Evolutionary conservation across 2,797 vertebrate species (phyloP).

Genomic region (Cirrhinus mrigala): DNA sequence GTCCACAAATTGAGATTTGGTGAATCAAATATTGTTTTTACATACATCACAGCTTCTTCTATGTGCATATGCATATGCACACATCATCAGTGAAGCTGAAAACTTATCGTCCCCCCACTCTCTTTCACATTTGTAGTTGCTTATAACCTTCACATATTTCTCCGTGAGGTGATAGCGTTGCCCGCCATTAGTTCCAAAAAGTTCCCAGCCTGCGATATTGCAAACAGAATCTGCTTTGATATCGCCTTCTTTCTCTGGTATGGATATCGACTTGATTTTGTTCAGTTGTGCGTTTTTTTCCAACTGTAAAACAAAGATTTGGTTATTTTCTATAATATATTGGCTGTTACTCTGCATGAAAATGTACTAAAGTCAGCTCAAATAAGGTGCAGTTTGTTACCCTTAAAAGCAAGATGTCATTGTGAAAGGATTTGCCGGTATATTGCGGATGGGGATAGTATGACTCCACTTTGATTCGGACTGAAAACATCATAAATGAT

Average conservation of each 20-base stretch:
- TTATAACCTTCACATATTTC: slow-evolving; percentile 43
- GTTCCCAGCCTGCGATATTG: slow-evolving; percentile 65
- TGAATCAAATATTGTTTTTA: neutral
- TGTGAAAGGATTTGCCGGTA: accelerated
- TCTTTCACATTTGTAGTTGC: accelerated
- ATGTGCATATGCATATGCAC: too few relatives aligned
- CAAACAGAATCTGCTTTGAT: slow-evolving; percentile 17
- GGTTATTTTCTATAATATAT: too few relatives aligned
- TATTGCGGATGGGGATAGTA: neutral
- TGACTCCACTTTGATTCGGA: neutral
- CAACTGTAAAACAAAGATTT: neutral
- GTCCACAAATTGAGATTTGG: neutral
- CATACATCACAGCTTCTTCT: neutral
- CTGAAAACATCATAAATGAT: too few relatives aligned
- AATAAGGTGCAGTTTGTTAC: slow-evolving; percentile 58
- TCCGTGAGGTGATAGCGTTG: neutral
- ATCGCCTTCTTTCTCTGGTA: slow-evolving; percentile 11
- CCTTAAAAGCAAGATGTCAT: slow-evolving; percentile 74
- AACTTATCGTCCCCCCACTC: accelerated
- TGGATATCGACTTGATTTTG: slow-evolving; percentile 10
- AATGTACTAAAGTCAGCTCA: neutral
- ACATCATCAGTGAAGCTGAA: neutral
- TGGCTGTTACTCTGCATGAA: too few relatives aligned
- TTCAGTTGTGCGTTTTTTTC: neutral
- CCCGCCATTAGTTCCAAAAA: neutral